Evolutionary conservation across 2,113 vertebrate genomes (phyloP), one percentile per base, ranked within the genome.

Genomic region (Ornithorhynchus anatinus): DNA sequence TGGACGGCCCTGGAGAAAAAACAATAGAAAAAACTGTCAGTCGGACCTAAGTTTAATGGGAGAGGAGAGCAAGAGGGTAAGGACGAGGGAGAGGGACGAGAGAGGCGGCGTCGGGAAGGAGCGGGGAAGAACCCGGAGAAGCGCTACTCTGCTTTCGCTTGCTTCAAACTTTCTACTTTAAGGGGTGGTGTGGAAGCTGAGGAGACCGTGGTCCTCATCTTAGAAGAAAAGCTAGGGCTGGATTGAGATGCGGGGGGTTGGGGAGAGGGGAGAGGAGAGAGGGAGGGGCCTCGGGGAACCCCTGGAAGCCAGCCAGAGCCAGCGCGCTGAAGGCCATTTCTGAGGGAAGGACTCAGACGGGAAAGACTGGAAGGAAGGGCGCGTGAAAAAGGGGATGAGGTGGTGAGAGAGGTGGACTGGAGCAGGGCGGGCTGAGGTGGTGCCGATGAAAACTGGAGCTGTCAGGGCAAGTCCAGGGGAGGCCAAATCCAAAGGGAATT

Each of bases 21-120:
- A 94, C 93, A 94, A 94, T 93, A 94, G 90, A 92, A 91, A 94
- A 92, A 86, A 90, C 90, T 89, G 91, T 94, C 93, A 94, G 93
- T 93, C 25, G 90, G 85, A 89, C 80, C 90, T 92, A 89, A 84
- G 81, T 87, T 37, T 81, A 38, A 79, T 84, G 82, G 82, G 86
- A 86, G 62, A 88, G 81, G 63, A 63, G 64, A 84, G 83, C 63
- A 86, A 79, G 73, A 5, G 71, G 67, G 70, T n/a, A 27, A 37
- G 70, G 47, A 50, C 11, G 14, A 43, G 72, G 43, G 31, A n/a
- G 4, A 63, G 79, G 79, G 17, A 10, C 7, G n/a, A 68, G 50
- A 19, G 4, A 1, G 77, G 82, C 65, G 51, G 71, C 51, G 27
- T 3, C 65, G 73, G 59, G 8, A 1, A 40, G 47, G 77, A 73